Evolutionary conservation across 2,797 vertebrate species (phyloP).

Genomic region (Alectoris magna): DNA sequence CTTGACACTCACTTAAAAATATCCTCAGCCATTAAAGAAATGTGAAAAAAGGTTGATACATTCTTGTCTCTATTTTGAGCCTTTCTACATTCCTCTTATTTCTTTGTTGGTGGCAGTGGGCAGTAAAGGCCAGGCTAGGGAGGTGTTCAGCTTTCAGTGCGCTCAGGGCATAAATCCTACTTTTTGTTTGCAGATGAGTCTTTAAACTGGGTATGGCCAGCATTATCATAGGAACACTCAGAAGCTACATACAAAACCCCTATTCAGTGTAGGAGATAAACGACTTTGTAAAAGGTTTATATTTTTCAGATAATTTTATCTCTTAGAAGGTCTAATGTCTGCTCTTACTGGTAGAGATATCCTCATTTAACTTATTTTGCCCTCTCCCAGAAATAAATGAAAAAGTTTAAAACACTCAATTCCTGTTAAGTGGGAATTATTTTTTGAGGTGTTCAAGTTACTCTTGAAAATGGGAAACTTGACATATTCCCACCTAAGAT

Average conservation of each 20-base stretch:
- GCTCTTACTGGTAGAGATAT: background rate
- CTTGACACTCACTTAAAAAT: background rate
- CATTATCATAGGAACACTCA: background rate
- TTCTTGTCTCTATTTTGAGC: background rate
- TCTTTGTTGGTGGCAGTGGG: background rate
- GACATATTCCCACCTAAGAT: background rate
- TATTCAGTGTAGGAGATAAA: background rate
- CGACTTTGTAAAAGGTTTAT: background rate
- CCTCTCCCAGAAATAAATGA: background rate
- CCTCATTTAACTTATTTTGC: background rate
- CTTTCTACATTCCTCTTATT: background rate
- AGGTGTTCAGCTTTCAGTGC: background rate
- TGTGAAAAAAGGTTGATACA: background rate
- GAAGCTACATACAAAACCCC: background rate
- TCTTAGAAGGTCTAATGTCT: background rate
- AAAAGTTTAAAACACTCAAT: background rate
- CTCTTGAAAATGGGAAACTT: background rate
- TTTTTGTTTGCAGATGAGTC: background rate
- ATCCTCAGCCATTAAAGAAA: background rate
- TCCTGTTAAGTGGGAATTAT: background rate
- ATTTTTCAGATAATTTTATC: background rate
- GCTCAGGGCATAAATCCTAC: background rate
- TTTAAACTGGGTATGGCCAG: background rate
- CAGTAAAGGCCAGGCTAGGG: background rate
- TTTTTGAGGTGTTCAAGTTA: background rate